These are phyloP conservation scores for Pomatorhinus ruficollis DNA, from an alignment of 2,113 vertebrate genomes.

Conservation along the genomic window DNA sequence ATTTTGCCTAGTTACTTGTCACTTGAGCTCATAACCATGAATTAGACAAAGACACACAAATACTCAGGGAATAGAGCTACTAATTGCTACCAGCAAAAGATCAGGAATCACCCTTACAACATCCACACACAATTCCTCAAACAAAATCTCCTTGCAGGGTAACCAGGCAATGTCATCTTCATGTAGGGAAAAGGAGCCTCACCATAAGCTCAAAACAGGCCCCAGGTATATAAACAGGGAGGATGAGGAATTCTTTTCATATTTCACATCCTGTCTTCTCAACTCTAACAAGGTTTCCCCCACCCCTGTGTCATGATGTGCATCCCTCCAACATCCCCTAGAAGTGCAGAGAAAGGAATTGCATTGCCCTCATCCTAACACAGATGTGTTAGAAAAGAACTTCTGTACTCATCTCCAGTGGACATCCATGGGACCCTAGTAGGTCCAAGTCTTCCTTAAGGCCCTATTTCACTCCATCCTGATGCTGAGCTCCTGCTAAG, in stretches of 20 bases:
- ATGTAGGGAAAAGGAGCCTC: not conserved
- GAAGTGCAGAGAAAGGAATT: not conserved
- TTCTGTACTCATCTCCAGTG: not conserved
- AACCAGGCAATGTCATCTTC: not conserved
- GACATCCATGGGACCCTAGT: not conserved
- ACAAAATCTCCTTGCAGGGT: not conserved
- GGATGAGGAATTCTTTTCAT: not conserved
- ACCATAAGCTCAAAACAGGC: not conserved
- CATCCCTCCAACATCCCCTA: not conserved
- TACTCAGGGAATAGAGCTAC: not conserved
- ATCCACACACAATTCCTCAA: not conserved
- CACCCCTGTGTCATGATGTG: not conserved
- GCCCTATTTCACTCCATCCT: not conserved
- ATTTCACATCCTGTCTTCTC: not conserved
- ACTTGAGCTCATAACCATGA: not conserved
- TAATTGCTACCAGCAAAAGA: not conserved
- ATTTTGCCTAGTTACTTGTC: not conserved
- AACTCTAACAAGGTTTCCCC: not conserved
- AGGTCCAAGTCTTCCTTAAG: not conserved
- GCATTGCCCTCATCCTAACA: not conserved
- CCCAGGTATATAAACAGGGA: not conserved
- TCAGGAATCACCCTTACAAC: not conserved
- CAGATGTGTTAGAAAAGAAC: not conserved
- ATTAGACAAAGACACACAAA: not conserved
- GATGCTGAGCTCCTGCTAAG: not conserved